Percentiles rank a stretch among this genome's conserved stretches.
phyloP scores from a whole-genome alignment of 2,113 vertebrate species.

The Menidia beryllina region DNA sequence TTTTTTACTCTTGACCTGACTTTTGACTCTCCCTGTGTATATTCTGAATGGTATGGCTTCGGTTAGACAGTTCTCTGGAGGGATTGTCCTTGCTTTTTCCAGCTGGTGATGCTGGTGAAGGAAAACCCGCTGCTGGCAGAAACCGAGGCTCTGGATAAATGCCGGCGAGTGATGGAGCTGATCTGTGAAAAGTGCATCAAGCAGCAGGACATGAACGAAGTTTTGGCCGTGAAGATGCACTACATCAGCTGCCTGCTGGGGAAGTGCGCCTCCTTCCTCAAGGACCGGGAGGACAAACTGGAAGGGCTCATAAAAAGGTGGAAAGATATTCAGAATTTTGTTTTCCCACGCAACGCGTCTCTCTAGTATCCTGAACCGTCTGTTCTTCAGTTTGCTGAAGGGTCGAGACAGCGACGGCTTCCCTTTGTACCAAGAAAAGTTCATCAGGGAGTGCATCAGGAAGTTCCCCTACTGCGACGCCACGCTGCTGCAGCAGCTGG shows the following conservation, averaged over 20 bases:
- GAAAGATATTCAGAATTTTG: no score
- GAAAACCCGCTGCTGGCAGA: slow-evolving; percentile 93
- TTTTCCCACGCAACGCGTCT: no score
- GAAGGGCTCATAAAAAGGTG: slow-evolving; percentile 93
- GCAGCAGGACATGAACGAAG: slow-evolving; percentile 98
- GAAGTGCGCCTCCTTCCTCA: slow-evolving; percentile 90
- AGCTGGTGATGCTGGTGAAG: slow-evolving; percentile 94
- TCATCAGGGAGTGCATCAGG: slow-evolving; percentile 93
- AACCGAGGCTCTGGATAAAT: slow-evolving; percentile 88
- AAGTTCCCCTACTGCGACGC: slow-evolving; percentile 97
- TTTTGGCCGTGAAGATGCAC: slow-evolving; percentile 99
- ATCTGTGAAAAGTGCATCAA: slow-evolving; percentile 98
- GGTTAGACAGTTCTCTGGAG: no score
- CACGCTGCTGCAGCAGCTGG: slow-evolving; percentile 96
- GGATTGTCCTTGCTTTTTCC: background rate
- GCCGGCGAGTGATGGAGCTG: slow-evolving; percentile 92
- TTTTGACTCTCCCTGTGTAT: no score
- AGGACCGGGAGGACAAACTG: slow-evolving; percentile 90
- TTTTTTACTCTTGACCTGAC: no score
- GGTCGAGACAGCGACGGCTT: slow-evolving; percentile 92
- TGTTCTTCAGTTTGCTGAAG: slow-evolving; percentile 87
- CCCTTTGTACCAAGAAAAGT: slow-evolving; percentile 93
- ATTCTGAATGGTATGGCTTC: no score
- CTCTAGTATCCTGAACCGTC: background rate
- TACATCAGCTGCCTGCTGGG: slow-evolving; percentile 94